phyloP scores from a whole-genome alignment of 2,888 invertebrate genomes.

The Sycophila texana region DNA sequence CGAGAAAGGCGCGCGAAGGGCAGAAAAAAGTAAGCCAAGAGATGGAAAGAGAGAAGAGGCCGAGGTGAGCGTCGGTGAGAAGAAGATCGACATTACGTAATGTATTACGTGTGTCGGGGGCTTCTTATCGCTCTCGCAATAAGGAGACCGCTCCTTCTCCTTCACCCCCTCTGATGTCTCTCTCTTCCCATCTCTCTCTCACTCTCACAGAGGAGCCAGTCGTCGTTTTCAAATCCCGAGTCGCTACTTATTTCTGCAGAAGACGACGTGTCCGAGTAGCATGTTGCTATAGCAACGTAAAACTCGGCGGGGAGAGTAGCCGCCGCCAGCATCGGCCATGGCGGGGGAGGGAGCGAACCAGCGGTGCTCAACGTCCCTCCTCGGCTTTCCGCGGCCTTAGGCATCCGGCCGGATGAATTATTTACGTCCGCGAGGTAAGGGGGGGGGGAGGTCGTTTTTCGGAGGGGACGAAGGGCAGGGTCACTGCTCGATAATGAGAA shows the following conservation, averaged over 20 bases:
- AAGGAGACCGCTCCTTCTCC: slow-evolving; percentile 32
- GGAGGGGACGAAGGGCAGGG: not conserved
- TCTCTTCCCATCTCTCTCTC: slow-evolving; percentile 6
- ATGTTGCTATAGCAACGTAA: slow-evolving; percentile 64
- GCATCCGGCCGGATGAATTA: slow-evolving; percentile 29
- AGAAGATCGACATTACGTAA: slow-evolving; percentile 49
- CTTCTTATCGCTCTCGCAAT: slow-evolving; percentile 50
- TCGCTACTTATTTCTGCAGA: slow-evolving; percentile 52
- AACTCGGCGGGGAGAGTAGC: not conserved
- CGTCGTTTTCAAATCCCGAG: slow-evolving; percentile 56
- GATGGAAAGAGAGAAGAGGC: not conserved
- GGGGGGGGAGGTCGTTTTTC: not conserved
- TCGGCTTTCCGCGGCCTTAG: not conserved
- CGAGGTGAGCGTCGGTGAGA: not conserved
- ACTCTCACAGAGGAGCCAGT: not conserved
- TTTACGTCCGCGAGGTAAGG: slow-evolving; percentile 16
- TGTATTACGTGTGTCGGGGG: slow-evolving; percentile 39
- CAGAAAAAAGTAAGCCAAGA: slow-evolving; percentile 31
- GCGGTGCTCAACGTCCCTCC: slow-evolving; percentile 38
- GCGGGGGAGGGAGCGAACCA: slow-evolving; percentile 50
- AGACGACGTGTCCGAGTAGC: slow-evolving; percentile 66
- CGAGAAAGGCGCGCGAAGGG: slow-evolving; percentile 18
- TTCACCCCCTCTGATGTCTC: not conserved
- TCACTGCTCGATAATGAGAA: not conserved
- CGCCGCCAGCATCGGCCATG: not conserved